Percentiles rank a stretch among this genome's conserved stretches.
Conservation (phyloP, 2,113 vertebrate genomes). For the Mixornis gularis region DNA sequence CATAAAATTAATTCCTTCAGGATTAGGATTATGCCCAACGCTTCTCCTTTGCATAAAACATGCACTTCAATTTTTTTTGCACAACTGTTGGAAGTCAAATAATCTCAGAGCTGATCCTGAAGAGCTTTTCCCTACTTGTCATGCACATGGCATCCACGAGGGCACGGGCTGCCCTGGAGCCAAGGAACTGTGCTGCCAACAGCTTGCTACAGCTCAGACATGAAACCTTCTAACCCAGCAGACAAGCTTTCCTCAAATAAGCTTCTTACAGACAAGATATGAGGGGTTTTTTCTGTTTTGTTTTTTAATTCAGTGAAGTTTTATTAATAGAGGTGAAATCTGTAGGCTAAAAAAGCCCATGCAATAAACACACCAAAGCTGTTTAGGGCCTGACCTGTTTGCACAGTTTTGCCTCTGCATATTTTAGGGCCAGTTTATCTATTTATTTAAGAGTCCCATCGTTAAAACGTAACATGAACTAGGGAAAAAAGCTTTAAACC, state of each 20-base stretch:
- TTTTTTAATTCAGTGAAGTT: neutral
- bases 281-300: fast-evolving
- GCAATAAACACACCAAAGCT: neutral
- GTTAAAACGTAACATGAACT: neutral
- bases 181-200: neutral
- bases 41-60: neutral
- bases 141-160: fast-evolving
- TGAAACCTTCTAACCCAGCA: neutral
- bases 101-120: neutral
- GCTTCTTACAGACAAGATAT: neutral
- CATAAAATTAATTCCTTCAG: neutral
- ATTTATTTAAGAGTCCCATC: neutral
- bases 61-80: neutral
- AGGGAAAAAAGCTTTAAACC: neutral
- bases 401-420: neutral
- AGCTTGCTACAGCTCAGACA: neutral
- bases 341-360: neutral
- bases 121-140: neutral
- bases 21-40: neutral
- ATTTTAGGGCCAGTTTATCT: neutral
- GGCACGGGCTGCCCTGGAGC: neutral
- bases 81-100: neutral
- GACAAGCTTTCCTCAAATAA: neutral
- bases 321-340: neutral
- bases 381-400: neutral